These are phyloP conservation scores for Copsychus sechellarum DNA, from an alignment of 2,113 vertebrate genomes.

Conservation along the genomic window DNA sequence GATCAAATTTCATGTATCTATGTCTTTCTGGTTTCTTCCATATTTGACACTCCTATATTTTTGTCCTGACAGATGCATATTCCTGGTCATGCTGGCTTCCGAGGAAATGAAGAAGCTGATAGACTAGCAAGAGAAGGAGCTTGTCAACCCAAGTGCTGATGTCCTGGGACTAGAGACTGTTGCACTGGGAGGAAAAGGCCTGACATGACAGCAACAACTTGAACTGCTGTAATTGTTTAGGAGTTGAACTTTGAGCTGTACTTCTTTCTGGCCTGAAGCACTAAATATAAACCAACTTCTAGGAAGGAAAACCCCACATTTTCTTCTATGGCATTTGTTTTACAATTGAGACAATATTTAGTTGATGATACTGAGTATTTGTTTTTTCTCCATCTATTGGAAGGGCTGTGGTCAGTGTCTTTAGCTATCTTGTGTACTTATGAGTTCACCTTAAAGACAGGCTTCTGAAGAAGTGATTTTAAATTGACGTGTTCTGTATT, in stretches of 20 bases:
- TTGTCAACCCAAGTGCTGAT: conserved; percentile 36
- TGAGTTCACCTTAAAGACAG: neutral
- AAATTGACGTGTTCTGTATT: neutral
- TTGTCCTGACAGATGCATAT: conserved; percentile 83
- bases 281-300: neutral
- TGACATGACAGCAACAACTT: neutral
- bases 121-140: conserved; percentile 89
- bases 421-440: neutral
- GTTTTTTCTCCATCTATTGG: neutral
- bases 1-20: neutral
- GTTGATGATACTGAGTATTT: neutral
- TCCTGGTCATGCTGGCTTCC: conserved; percentile 90
- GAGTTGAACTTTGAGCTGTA: neutral
- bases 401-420: neutral
- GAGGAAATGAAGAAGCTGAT: conserved; percentile 93
- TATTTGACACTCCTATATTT: neutral
- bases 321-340: neutral
- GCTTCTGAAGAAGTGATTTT: neutral
- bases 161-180: neutral
- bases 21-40: neutral
- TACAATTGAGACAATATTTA: neutral
- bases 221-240: neutral
- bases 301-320: neutral
- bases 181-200: neutral
- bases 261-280: neutral